Evolutionary conservation across 2,797 vertebrate species (phyloP), one percentile per base, ranked within the genome.

Genomic region (Graptemys geographica): DNA sequence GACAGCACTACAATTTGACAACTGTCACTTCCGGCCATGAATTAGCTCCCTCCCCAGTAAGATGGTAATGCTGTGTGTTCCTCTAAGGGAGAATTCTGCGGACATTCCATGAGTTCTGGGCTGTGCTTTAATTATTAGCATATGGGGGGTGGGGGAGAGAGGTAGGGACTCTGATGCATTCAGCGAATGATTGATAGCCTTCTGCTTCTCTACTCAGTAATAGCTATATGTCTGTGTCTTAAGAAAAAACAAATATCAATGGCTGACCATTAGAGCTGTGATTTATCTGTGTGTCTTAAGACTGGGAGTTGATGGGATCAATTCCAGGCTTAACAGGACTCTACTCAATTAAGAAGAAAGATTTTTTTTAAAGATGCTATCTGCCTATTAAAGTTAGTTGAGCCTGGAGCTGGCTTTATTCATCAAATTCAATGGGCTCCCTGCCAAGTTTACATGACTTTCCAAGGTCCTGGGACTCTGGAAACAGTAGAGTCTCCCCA

Each of bases 161-260:
- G 59, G 31, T 18, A 62, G 37, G 37, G 37, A 41, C 33, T 72
- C 49, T 53, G 28, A 41, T 78, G 84, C 0, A 0, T 84, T 90
- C 92, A 87, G 69, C 78, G 57, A 37, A 18, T 96, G 91, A 96
- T 86, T 93, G 94, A 96, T 96, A 89, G 55, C 65, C 15, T 1
- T 90, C 88, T 92, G 79, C 69, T 87, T 94, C 79, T 81, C 37
- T 72, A 80, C 37, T 3, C 0, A 81, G 90, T 82, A 83, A 81
- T 56, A 84, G 72, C 89, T 88, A 74, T 96, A 89, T 79, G 21
- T 96, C 95, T 95, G 92, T 96, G 88, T 96, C 80, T 7, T 1
- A 56, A 95, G 72, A 55, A 62, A 81, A 86, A 92, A 55, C 56
- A 96, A 90, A 87, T 93, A 11, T 55, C 82, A 94, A 85, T 93